Percentiles rank a stretch among this genome's conserved stretches.
phyloP scores from a whole-genome alignment of 2,113 vertebrate species.

The Caracal caracal region DNA sequence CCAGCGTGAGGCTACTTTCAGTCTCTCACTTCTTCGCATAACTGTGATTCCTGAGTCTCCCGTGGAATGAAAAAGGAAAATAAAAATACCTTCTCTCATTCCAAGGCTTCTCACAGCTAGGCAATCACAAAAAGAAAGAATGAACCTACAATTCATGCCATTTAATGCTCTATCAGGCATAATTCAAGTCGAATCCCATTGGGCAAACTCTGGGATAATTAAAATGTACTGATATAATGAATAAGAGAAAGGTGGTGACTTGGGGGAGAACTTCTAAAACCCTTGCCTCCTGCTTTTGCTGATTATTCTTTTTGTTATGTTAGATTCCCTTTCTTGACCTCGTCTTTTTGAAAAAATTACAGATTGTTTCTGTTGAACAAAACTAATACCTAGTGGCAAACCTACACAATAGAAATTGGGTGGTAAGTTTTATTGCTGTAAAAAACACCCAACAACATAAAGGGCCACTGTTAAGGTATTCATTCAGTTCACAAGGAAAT shows the following conservation, averaged over 20 bases:
- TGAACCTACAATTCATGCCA: not conserved
- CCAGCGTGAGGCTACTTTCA: not conserved
- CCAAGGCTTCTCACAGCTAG: not conserved
- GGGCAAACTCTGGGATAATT: slow-evolving; percentile 31
- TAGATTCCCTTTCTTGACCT: not conserved
- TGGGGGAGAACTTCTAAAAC: not conserved
- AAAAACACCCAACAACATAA: slow-evolving; percentile 31
- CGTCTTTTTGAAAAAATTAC: slow-evolving; percentile 42
- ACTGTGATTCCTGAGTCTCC: not conserved
- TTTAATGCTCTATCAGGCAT: slow-evolving; percentile 5
- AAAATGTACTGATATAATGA: slow-evolving; percentile 46
- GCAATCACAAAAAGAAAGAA: slow-evolving; percentile 11
- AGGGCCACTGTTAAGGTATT: not conserved
- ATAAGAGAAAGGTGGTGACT: slow-evolving; percentile 20
- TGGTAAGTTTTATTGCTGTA: not conserved
- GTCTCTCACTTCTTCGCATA: not conserved
- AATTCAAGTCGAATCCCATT: slow-evolving; percentile 45
- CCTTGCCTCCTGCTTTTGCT: not conserved
- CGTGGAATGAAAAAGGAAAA: slow-evolving; percentile 22
- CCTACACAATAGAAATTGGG: not conserved
- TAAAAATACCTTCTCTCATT: slow-evolving; percentile 15
- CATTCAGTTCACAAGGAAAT: slow-evolving; percentile 28
- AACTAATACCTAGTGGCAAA: slow-evolving; percentile 24
- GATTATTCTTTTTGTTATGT: slow-evolving; percentile 40
- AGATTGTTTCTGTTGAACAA: slow-evolving; percentile 44